Evolutionary conservation across 2,888 invertebrate genomes (phyloP).

Genomic region (Icerya purchasi): DNA sequence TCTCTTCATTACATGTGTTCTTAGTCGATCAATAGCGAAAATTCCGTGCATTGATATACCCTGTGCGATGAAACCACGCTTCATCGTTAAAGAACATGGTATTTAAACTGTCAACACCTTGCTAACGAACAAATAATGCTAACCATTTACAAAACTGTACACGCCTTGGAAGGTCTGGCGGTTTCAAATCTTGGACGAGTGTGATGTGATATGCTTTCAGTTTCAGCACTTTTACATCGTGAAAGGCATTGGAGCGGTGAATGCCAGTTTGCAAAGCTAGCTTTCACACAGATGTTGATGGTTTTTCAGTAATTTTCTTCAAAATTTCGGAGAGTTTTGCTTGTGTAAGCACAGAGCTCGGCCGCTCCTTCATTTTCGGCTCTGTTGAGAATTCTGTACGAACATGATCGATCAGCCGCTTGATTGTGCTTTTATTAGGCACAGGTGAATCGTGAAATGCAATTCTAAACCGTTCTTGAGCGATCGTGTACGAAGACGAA

Average conservation of each 20-base stretch:
- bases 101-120: background rate
- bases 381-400: background rate
- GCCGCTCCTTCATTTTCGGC: background rate
- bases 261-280: background rate
- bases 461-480: background rate
- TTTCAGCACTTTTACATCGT: background rate
- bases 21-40: no score
- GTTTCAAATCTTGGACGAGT: background rate
- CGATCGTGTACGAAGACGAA: background rate
- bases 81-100: background rate
- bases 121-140: background rate
- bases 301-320: background rate
- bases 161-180: background rate
- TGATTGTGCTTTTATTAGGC: background rate
- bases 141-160: background rate
- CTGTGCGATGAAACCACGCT: slow-evolving; percentile 15
- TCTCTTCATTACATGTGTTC: background rate
- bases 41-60: slow-evolving; percentile 11
- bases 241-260: background rate
- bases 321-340: background rate
- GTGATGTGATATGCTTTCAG: background rate
- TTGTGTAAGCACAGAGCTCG: background rate
- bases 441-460: background rate
- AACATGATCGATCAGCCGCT: background rate
- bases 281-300: background rate